Evolutionary conservation across 2,888 invertebrate genomes (phyloP).

Genomic region (Chrysomela aeneicollis): DNA sequence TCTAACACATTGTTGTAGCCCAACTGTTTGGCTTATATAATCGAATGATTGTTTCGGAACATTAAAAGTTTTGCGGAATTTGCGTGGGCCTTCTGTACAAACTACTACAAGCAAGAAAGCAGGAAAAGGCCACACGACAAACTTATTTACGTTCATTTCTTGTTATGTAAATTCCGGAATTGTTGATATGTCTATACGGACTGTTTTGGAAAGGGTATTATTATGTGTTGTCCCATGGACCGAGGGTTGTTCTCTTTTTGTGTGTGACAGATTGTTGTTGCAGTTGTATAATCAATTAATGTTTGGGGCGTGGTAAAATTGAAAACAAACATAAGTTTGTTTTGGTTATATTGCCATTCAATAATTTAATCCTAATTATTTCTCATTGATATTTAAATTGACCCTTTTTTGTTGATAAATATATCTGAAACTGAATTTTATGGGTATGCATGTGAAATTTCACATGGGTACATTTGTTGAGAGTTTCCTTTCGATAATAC

Average conservation of each 20-base stretch:
- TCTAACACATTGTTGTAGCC: too few relatives aligned
- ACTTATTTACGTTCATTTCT: constrained; percentile 12
- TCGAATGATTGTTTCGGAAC: background rate
- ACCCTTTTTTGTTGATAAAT: too few relatives aligned
- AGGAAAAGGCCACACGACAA: background rate
- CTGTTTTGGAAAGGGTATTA: constrained; percentile 17
- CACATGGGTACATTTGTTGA: too few relatives aligned
- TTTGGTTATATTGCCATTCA: background rate
- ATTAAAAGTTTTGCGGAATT: background rate
- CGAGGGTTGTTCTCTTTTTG: background rate
- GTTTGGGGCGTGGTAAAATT: background rate
- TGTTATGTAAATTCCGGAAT: constrained; percentile 24
- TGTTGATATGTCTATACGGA: constrained; percentile 22
- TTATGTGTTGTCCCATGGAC: background rate
- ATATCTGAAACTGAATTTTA: too few relatives aligned
- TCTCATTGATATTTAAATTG: background rate
- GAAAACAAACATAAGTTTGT: background rate
- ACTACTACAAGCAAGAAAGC: background rate
- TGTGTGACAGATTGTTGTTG: constrained; percentile 14
- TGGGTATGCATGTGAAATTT: too few relatives aligned
- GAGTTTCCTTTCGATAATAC: too few relatives aligned
- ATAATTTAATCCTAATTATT: background rate
- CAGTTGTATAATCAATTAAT: constrained; percentile 26
- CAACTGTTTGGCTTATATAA: too few relatives aligned
- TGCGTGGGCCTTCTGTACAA: background rate